Evolutionary conservation across 2,797 vertebrate species (phyloP).

Genomic region (Macroramphosus scolopax): DNA sequence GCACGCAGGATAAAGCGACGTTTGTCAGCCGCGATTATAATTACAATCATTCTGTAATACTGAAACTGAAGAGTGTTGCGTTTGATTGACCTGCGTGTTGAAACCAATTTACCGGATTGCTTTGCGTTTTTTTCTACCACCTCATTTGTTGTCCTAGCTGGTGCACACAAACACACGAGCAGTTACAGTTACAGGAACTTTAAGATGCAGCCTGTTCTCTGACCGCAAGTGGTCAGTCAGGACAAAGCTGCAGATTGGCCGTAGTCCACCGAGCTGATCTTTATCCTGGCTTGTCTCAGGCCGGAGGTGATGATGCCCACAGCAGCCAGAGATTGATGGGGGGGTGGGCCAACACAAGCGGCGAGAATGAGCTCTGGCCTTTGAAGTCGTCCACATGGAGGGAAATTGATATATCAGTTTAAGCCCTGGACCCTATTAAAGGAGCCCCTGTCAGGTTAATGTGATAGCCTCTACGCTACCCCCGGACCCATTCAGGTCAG

Average conservation of each 20-base stretch:
- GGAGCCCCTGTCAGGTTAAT: slow-evolving; percentile 82
- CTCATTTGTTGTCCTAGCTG: background rate
- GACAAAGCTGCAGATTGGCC: slow-evolving; percentile 54
- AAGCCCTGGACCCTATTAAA: slow-evolving; percentile 86
- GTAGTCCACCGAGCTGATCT: slow-evolving; percentile 46
- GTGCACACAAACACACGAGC: background rate
- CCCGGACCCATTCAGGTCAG: slow-evolving; percentile 73
- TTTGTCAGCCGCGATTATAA: slow-evolving; percentile 68
- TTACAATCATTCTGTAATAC: slow-evolving; percentile 59
- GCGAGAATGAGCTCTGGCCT: slow-evolving; percentile 84
- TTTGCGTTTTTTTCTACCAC: slow-evolving; percentile 23
- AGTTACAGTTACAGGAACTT: slow-evolving; percentile 28
- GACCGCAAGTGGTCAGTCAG: slow-evolving; percentile 36
- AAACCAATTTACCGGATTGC: slow-evolving; percentile 42
- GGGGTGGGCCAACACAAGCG: slow-evolving; percentile 87
- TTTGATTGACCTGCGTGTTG: slow-evolving; percentile 62
- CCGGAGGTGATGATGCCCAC: slow-evolving; percentile 75
- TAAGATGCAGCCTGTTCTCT: slow-evolving; percentile 20
- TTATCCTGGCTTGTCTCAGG: slow-evolving; percentile 66
- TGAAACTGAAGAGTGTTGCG: slow-evolving; percentile 53
- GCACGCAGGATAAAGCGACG: slow-evolving; percentile 56
- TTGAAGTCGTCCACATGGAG: slow-evolving; percentile 93
- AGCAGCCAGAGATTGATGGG: slow-evolving; percentile 93
- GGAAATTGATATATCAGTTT: slow-evolving; percentile 97
- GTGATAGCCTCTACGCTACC: slow-evolving; percentile 80